A percentile compares a stretch with the other conserved stretches of the same genome.
phyloP scores from a whole-genome alignment of 2,888 invertebrate genomes.

The Acleris laterana region DNA sequence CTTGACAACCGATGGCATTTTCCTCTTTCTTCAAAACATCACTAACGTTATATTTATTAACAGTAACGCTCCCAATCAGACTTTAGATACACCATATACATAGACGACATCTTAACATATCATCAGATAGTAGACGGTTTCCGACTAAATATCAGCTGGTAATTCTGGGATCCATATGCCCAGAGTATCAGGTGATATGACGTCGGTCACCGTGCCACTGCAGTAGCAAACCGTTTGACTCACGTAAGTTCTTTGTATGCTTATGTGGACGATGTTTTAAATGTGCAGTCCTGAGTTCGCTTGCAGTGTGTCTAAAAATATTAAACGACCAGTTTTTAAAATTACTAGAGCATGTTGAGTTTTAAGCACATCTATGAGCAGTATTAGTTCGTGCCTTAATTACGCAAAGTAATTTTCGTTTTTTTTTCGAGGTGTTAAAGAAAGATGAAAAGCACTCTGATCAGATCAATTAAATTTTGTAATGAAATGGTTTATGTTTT shows the following conservation, averaged over 20 bases:
- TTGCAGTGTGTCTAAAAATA: conserved; percentile 27
- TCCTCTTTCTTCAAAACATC: too few species aligned
- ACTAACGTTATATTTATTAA: too few species aligned
- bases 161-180: conserved; percentile 94
- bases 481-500: too few species aligned
- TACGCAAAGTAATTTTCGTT: too few species aligned
- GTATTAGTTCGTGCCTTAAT: too few species aligned
- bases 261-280: conserved; percentile 16
- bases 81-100: neutral
- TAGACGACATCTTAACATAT: conserved; percentile 31
- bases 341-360: too few species aligned
- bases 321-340: neutral
- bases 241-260: conserved; percentile 64
- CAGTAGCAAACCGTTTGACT: conserved; percentile 53
- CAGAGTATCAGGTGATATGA: conserved; percentile 96
- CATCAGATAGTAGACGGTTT: conserved; percentile 42
- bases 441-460: too few species aligned
- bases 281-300: conserved; percentile 15
- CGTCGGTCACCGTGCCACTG: conserved; percentile 60
- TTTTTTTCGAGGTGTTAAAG: too few species aligned
- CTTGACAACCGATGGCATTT: too few species aligned
- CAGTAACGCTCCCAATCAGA: neutral
- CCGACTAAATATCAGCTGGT: conserved; percentile 98
- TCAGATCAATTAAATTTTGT: too few species aligned
- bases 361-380: too few species aligned